phyloP scores from a whole-genome alignment of 2,797 vertebrate species.

The Graptemys geographica region DNA sequence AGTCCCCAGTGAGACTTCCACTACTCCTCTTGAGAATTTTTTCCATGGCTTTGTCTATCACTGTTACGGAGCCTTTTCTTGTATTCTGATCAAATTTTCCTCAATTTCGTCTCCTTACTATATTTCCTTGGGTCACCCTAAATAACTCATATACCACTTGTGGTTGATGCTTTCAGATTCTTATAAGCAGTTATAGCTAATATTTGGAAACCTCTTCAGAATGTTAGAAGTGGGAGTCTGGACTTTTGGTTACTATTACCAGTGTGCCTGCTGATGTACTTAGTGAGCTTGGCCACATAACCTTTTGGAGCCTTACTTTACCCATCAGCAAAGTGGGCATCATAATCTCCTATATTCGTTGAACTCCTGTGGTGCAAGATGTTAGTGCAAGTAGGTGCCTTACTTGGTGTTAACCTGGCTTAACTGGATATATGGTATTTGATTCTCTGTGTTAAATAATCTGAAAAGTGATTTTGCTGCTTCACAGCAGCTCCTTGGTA shows the following conservation, averaged over 20 bases:
- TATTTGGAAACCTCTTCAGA: background rate
- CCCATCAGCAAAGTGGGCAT: background rate
- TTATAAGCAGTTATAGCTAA: background rate
- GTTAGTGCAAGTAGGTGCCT: background rate
- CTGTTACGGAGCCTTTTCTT: rapidly evolving
- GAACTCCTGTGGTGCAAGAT: background rate
- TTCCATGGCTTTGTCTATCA: background rate
- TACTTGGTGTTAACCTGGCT: background rate
- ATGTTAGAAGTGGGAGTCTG: background rate
- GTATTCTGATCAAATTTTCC: rapidly evolving
- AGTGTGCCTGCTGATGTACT: background rate
- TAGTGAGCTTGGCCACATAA: background rate
- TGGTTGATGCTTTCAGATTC: rapidly evolving
- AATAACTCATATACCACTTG: background rate
- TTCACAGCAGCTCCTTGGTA: background rate
- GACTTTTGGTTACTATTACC: background rate
- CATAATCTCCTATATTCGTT: background rate
- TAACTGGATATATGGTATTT: background rate
- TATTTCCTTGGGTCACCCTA: background rate
- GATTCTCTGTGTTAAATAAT: background rate
- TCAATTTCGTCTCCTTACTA: rapidly evolving
- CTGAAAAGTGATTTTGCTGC: background rate
- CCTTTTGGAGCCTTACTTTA: background rate
- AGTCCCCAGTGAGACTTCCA: background rate
- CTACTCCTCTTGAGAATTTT: background rate